These are phyloP conservation scores for Muscicapa striata DNA, from an alignment of 2,797 vertebrate species.

Conservation along the genomic window DNA sequence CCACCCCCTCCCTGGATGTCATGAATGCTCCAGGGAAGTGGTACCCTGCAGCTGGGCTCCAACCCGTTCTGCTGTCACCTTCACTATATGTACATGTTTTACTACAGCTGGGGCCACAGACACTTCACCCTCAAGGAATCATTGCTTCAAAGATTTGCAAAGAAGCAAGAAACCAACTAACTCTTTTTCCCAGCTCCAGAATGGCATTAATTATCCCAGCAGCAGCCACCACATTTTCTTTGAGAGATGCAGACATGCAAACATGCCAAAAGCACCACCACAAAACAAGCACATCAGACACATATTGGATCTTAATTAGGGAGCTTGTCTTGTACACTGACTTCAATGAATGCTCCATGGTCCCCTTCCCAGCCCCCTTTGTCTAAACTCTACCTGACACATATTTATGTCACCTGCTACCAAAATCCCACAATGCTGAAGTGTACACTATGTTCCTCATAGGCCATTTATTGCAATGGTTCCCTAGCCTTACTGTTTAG, in stretches of 20 bases:
- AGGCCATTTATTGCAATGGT: not conserved
- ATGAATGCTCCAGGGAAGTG: not conserved
- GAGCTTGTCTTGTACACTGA: not conserved
- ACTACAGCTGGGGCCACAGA: not conserved
- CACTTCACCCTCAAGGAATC: not conserved
- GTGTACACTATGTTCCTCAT: not conserved
- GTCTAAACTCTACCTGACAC: not conserved
- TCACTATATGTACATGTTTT: not conserved
- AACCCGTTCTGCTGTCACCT: not conserved
- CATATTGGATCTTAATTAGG: fast-evolving
- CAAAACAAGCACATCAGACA: not conserved
- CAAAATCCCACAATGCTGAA: not conserved
- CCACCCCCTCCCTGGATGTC: not conserved
- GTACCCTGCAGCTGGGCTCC: slow-evolving; percentile 21
- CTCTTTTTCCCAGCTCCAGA: not conserved
- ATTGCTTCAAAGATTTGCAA: not conserved
- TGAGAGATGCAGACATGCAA: not conserved
- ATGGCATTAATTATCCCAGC: not conserved
- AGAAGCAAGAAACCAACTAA: not conserved
- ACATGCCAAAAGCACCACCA: not conserved
- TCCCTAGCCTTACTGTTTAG: not conserved
- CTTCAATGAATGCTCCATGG: not conserved
- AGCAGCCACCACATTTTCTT: not conserved
- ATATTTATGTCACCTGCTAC: not conserved
- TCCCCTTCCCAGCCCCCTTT: not conserved